phyloP scores from a whole-genome alignment of 2,797 vertebrate species.

The Serranus cabrilla region DNA sequence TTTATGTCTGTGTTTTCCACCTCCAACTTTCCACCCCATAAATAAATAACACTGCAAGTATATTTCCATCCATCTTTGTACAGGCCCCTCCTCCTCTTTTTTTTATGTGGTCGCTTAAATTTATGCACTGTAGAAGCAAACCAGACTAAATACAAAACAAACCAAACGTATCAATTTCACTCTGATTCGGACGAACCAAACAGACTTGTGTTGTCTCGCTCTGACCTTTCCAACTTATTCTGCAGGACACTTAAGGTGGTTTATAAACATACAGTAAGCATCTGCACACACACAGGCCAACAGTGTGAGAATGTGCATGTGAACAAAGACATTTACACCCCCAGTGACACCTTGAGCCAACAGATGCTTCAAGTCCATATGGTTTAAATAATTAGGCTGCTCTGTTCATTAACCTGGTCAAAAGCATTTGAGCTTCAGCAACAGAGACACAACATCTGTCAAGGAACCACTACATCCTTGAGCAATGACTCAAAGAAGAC shows the following conservation, averaged over 20 bases:
- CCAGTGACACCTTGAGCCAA: constrained; percentile 14
- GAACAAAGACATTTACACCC: constrained; percentile 1
- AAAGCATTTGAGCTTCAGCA: constrained; percentile 23
- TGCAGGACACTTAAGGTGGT: background rate
- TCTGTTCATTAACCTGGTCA: constrained; percentile 27
- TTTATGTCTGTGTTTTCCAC: too few species aligned
- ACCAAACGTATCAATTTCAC: too few species aligned
- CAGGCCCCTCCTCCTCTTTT: too few species aligned
- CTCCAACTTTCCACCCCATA: too few species aligned
- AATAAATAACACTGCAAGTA: too few species aligned
- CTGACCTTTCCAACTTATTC: background rate
- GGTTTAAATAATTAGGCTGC: constrained; percentile 7
- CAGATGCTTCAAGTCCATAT: background rate
- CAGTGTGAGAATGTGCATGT: too few species aligned
- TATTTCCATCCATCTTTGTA: too few species aligned
- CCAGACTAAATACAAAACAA: too few species aligned
- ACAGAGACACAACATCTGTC: background rate
- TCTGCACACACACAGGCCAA: constrained; percentile 1
- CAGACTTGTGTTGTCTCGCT: background rate
- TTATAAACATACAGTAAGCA: background rate
- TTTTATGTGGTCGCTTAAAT: too few species aligned
- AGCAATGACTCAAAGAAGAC: background rate
- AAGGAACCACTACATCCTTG: background rate
- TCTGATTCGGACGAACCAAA: too few species aligned
- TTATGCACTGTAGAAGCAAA: too few species aligned